Conservation (phyloP, 1,140 invertebrate genomes). For the Luehdorfia chinensis region DNA sequence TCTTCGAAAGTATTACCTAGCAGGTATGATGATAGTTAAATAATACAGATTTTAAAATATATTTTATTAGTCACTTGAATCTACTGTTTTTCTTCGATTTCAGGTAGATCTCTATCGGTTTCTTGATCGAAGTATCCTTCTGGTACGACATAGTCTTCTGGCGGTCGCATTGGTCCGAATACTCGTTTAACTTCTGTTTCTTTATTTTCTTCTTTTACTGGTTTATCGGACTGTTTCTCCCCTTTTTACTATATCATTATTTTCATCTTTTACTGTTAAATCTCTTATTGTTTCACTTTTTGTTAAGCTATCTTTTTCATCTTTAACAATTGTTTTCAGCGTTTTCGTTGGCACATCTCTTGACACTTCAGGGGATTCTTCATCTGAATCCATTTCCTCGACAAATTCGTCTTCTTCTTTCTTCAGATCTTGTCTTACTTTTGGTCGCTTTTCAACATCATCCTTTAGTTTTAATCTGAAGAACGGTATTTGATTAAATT, state of each 20-base stretch:
- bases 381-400: conserved; percentile 72
- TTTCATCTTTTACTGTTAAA: conserved; percentile 18
- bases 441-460: conserved; percentile 40
- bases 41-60: neutral
- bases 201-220: conserved; percentile 17
- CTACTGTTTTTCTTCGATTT: conserved; percentile 58
- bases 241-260: conserved; percentile 16
- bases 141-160: conserved; percentile 66
- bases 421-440: conserved; percentile 36
- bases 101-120: conserved; percentile 64
- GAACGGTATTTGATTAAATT: no score
- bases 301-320: conserved; percentile 13
- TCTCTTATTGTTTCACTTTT: conserved; percentile 10
- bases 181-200: conserved; percentile 34
- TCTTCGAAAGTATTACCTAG: no score
- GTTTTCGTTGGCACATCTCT: conserved; percentile 9
- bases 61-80: conserved; percentile 9
- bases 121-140: conserved; percentile 67
- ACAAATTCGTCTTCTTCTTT: conserved; percentile 56
- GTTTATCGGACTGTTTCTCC: conserved; percentile 8
- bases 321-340: conserved; percentile 6
- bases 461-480: conserved; percentile 58
- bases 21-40: no score
- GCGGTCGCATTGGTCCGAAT: conserved; percentile 71
- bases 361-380: conserved; percentile 31